These are phyloP conservation scores for Sebastes iracundus DNA, from an alignment of 2,797 vertebrate genomes.

Conservation along the genomic window DNA sequence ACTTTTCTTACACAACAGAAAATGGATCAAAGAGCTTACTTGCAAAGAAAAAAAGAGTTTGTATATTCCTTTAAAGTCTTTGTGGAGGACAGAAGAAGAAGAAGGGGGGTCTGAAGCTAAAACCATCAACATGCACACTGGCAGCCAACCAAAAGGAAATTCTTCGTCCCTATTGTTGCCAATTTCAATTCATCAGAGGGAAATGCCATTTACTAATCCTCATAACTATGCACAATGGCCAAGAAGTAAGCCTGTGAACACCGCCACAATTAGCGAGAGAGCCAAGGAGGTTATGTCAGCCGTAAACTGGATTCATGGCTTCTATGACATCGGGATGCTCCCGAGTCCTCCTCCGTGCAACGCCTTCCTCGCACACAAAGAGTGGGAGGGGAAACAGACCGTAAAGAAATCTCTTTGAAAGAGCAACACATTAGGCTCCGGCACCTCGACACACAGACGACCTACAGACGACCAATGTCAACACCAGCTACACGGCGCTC, in stretches of 20 bases:
- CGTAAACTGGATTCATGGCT: neutral
- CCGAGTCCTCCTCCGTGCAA: neutral
- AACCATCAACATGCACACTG: slow-evolving; percentile 39
- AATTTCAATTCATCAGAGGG: slow-evolving; percentile 59
- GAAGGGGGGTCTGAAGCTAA: slow-evolving; percentile 5
- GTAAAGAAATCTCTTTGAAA: slow-evolving; percentile 61
- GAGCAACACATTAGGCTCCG: slow-evolving; percentile 37
- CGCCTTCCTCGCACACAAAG: slow-evolving; percentile 17
- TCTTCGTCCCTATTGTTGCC: slow-evolving; percentile 57
- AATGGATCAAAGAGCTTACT: neutral
- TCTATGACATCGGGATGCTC: neutral
- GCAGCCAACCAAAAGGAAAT: slow-evolving; percentile 61
- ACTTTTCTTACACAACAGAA: neutral
- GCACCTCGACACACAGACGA: slow-evolving; percentile 12
- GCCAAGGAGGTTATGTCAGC: slow-evolving; percentile 12
- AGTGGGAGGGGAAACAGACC: slow-evolving; percentile 55
- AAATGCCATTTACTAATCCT: slow-evolving; percentile 66
- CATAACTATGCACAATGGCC: slow-evolving; percentile 43
- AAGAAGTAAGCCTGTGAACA: slow-evolving; percentile 18
- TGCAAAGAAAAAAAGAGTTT: neutral
- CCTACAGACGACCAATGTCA: slow-evolving; percentile 9
- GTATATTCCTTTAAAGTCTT: neutral
- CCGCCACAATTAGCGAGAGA: slow-evolving; percentile 13
- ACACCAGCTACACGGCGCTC: neutral
- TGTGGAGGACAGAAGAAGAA: neutral